Conservation (phyloP, 1,140 invertebrate species). For the Samia ricini region DNA sequence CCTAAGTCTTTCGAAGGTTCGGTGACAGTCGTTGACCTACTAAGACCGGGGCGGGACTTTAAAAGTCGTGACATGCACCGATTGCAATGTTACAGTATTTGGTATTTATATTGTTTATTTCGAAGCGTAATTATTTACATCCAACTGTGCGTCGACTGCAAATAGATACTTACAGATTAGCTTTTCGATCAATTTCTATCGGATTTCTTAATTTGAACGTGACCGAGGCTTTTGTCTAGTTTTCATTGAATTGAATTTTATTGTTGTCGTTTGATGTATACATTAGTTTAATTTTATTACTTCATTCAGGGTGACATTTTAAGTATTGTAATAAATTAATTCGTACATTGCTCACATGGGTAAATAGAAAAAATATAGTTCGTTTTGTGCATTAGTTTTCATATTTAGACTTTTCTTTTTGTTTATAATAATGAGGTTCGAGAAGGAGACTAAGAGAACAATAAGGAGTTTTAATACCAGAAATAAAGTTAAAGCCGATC, state of each 20-base stretch:
- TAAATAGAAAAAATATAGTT: too few relatives aligned
- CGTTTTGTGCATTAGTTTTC: too few relatives aligned
- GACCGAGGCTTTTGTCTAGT: slow-evolving; percentile 10
- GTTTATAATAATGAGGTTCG: too few relatives aligned
- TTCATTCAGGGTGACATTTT: too few relatives aligned
- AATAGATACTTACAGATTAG: slow-evolving; percentile 24
- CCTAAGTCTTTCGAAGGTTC: slow-evolving; percentile 41
- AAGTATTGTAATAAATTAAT: too few relatives aligned
- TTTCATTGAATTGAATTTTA: slow-evolving; percentile 6
- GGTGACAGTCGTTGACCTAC: slow-evolving; percentile 52
- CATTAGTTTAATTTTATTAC: background rate
- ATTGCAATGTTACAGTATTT: slow-evolving; percentile 30
- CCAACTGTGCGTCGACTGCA: slow-evolving; percentile 18
- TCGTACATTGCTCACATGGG: too few relatives aligned
- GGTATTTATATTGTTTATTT: slow-evolving; percentile 23
- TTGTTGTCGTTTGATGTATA: background rate
- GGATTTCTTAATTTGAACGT: slow-evolving; percentile 20
- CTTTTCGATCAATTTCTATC: slow-evolving; percentile 19
- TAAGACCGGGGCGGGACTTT: slow-evolving; percentile 19
- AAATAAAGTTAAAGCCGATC: too few relatives aligned
- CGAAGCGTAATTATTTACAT: slow-evolving; percentile 34
- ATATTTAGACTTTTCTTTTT: too few relatives aligned
- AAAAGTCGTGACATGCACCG: slow-evolving; percentile 51
- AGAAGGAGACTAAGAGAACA: too few relatives aligned
- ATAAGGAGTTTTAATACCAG: too few relatives aligned